Base-by-base conservation (phyloP, 2,888 invertebrate species). In the Euplagia quadripunctaria region DNA sequence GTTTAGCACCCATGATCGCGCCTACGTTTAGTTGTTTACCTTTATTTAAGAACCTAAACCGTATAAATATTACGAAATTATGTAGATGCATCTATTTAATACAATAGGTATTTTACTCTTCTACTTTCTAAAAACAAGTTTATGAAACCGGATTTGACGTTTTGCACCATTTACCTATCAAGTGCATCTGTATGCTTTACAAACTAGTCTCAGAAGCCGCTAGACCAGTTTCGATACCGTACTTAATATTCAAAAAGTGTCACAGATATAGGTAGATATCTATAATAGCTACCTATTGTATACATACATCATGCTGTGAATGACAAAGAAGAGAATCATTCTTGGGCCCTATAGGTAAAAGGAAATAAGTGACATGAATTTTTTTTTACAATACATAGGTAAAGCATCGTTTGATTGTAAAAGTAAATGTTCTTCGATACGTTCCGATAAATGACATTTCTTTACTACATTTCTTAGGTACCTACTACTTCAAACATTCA, bases 321-420 rank as follows among this genome's bases (percentile, higher is more conserved):
- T 84, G 67, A 78, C 71, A 82, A 84, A 79, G 49, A 76, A 41
- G 73, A 46, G 61, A 74, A 80, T 74, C 70, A 77, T 76, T 76
- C 12, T 55, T 51, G 31, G 31, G 17, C 17, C 55, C 12, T n/a
- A 14, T 11, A n/a, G 20, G 43, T 42, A 68, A 68, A 68, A 55
- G 12, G 42, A 42, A 14, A 68, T 55, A 68, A 55, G 42, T 68
- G 42, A 14, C n/a, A 42, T 12, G 6, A 61, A 61, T 20, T 20
- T 61, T 61, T 31, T 20, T 20, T 31, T 12, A 20, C 20, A 12
- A 61, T 31, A 31, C 20, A 20, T 61, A 31, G 9, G 58, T 61
- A 31, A 12, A 8, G n/a, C 31, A 61, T 4, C 11, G 12, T 20
- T 58, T 20, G 9, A 58, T 20, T 58, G 20, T 20, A 12, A 20